phyloP scores from a whole-genome alignment of 2,888 invertebrate species.

The Candidula unifasciata region DNA sequence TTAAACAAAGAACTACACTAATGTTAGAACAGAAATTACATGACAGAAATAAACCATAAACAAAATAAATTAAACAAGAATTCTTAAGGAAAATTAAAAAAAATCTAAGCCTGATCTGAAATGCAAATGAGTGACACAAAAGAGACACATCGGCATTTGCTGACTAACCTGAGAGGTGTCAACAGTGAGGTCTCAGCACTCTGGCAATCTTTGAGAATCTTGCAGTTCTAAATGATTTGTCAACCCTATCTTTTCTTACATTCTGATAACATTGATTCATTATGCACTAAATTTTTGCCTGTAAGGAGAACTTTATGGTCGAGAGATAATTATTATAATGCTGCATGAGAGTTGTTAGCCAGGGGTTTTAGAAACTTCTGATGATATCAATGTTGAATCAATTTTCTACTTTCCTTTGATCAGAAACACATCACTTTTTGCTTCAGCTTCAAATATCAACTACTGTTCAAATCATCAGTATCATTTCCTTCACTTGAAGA shows the following conservation, averaged over 20 bases:
- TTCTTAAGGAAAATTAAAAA: neutral
- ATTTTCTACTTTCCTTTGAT: too few species aligned
- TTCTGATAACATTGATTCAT: neutral
- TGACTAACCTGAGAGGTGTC: conserved; percentile 34
- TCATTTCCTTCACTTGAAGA: too few species aligned
- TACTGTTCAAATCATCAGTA: too few species aligned
- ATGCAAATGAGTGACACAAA: conserved; percentile 27
- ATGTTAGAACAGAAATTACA: neutral
- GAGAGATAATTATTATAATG: too few species aligned
- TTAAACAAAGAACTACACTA: neutral
- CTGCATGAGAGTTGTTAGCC: too few species aligned
- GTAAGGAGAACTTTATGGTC: too few species aligned
- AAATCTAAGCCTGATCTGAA: conserved; percentile 3
- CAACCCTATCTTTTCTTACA: neutral
- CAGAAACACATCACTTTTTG: too few species aligned
- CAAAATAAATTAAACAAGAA: conserved; percentile 27
- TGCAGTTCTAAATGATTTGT: neutral
- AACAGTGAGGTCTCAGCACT: conserved; percentile 32
- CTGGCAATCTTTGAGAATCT: conserved; percentile 47
- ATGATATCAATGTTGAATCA: too few species aligned
- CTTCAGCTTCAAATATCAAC: too few species aligned
- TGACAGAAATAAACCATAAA: conserved; percentile 26
- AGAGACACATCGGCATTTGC: neutral
- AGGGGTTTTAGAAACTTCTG: too few species aligned
- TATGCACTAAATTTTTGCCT: too few species aligned